These are phyloP conservation scores for Naja naja DNA, from an alignment of 2,113 vertebrate genomes.

Conservation along the genomic window DNA sequence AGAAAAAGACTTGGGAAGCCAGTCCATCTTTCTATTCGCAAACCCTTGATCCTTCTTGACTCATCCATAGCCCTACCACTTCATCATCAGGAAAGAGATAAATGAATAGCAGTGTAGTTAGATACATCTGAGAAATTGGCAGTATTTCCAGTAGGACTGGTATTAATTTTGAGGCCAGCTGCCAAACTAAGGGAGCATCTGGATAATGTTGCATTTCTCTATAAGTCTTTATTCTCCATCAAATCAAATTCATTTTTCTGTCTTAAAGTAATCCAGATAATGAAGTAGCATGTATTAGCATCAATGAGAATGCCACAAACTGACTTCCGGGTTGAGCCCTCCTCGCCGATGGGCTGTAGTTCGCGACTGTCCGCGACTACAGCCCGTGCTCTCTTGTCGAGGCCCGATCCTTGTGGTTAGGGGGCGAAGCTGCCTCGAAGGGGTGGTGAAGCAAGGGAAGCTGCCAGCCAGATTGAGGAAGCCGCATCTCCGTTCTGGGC, in stretches of 20 bases:
- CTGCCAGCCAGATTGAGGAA: too few species aligned
- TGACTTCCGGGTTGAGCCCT: too few species aligned
- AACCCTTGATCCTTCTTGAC: neutral
- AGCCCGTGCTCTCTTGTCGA: too few species aligned
- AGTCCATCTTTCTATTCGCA: neutral
- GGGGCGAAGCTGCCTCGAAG: too few species aligned
- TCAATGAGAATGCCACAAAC: neutral
- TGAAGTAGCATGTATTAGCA: neutral
- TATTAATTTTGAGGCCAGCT: neutral
- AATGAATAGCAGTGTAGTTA: neutral
- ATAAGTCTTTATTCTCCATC: neutral
- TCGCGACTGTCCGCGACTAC: too few species aligned
- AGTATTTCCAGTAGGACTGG: neutral
- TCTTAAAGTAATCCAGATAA: conserved; percentile 1
- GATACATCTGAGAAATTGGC: neutral
- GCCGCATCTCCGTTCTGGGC: too few species aligned
- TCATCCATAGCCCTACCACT: neutral
- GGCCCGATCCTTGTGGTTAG: too few species aligned
- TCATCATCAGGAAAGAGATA: neutral
- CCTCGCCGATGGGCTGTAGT: too few species aligned
- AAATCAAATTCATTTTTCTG: neutral
- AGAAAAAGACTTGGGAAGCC: neutral
- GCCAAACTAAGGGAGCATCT: neutral
- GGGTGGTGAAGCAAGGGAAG: too few species aligned
- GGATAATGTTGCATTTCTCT: neutral